Percentiles rank a stretch among this genome's conserved stretches.
phyloP scores from a whole-genome alignment of 1,140 invertebrate species.

The Pseudomyrmex concolor region DNA sequence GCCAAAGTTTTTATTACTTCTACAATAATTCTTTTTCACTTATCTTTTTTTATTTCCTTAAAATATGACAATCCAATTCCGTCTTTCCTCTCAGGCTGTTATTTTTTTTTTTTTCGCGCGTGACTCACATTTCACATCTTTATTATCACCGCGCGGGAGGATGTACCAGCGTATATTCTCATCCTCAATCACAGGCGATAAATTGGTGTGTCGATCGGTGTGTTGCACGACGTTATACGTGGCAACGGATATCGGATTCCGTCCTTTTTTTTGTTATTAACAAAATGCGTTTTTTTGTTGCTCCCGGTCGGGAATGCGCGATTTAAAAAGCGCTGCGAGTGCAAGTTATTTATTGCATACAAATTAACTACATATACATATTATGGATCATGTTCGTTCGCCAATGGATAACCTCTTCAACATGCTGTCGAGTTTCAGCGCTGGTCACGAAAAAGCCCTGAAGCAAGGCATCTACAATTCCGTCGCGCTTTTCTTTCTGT shows the following conservation, averaged over 20 bases:
- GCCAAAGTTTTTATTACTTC: too few relatives aligned
- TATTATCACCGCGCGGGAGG: too few relatives aligned
- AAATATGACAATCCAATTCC: too few relatives aligned
- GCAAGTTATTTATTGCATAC: background rate
- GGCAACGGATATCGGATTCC: background rate
- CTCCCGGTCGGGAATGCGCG: background rate
- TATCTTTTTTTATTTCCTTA: too few relatives aligned
- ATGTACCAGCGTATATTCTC: too few relatives aligned
- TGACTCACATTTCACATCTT: too few relatives aligned
- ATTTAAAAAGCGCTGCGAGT: background rate
- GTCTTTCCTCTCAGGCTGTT: too few relatives aligned
- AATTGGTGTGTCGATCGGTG: too few relatives aligned
- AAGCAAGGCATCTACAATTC: constrained; percentile 95
- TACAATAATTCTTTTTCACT: too few relatives aligned
- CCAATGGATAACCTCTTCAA: constrained; percentile 84
- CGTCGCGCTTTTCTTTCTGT: constrained; percentile 89
- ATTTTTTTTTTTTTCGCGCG: too few relatives aligned
- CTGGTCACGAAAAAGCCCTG: constrained; percentile 90
- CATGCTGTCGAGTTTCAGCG: constrained; percentile 80
- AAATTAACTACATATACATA: constrained; percentile 65
- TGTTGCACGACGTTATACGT: too few relatives aligned
- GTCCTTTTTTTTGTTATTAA: background rate
- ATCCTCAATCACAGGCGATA: too few relatives aligned
- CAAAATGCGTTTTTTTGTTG: background rate
- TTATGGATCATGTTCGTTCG: constrained; percentile 74